These are phyloP conservation scores for Triplophysa bombifrons DNA, from an alignment of 2,797 vertebrate genomes.

Conservation along the genomic window DNA sequence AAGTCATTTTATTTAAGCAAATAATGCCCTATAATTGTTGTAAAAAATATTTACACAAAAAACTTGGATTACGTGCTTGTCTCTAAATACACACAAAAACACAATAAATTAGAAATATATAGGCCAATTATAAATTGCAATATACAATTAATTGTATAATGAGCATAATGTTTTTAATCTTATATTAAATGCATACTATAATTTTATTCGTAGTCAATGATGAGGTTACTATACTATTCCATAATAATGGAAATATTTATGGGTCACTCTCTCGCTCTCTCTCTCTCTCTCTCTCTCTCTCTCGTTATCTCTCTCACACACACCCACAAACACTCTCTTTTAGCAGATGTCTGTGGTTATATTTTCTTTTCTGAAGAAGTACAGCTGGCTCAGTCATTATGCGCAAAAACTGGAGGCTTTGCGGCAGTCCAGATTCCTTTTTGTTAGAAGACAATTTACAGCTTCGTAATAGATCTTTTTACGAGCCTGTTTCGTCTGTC, in stretches of 20 bases:
- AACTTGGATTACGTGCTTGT: not conserved
- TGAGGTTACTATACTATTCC: not conserved
- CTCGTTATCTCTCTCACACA: not conserved
- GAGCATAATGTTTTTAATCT: not conserved
- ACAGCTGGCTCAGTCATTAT: conserved; percentile 83
- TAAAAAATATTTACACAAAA: not conserved
- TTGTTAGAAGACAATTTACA: conserved; percentile 99
- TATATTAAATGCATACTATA: not conserved
- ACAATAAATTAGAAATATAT: not conserved
- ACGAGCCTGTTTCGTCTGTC: conserved; percentile 94
- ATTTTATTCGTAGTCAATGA: not conserved
- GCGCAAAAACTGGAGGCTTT: conserved; percentile 89
- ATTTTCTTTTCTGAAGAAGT: conserved; percentile 45
- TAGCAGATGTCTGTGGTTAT: conserved; percentile 21
- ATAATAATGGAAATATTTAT: no score
- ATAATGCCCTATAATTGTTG: no score
- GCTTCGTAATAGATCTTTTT: conserved; percentile 98
- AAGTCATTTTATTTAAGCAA: no score
- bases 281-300: not conserved
- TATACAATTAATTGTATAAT: not conserved
- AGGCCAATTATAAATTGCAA: not conserved
- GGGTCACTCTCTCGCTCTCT: not conserved
- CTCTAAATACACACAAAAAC: not conserved
- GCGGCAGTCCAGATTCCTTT: conserved; percentile 94
- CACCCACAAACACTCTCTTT: conserved; percentile 3